Conservation (phyloP, 2,888 invertebrate species). For the Chrysotoxum bicinctum region DNA sequence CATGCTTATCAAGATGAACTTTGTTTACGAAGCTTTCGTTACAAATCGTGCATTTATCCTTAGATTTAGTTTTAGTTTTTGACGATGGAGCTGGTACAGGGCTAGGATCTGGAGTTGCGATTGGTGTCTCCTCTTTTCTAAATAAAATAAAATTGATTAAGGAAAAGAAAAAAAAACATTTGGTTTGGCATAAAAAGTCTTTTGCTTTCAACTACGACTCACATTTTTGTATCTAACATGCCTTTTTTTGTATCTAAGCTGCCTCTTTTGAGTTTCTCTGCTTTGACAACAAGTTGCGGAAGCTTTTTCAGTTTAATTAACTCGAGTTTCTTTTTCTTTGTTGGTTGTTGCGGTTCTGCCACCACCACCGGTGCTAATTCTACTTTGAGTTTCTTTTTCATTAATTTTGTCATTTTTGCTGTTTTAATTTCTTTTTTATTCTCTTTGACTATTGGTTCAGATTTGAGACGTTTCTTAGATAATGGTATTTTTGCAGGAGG, state of each 20-base stretch:
- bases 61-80: slow-evolving; percentile 64
- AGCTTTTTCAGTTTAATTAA: slow-evolving; percentile 49
- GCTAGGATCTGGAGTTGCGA: not conserved
- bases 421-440: slow-evolving; percentile 48
- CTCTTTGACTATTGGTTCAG: slow-evolving; percentile 37
- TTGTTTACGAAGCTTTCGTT: slow-evolving; percentile 76
- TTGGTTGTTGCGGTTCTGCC: slow-evolving; percentile 47
- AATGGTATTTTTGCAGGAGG: not conserved
- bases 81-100: not conserved
- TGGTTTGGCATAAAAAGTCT: not conserved
- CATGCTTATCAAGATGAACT: slow-evolving; percentile 77
- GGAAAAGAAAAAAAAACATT: not conserved
- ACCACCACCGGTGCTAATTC: not conserved
- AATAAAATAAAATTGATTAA: slow-evolving; percentile 10
- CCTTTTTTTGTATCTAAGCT: slow-evolving; percentile 43
- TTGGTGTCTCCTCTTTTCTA: slow-evolving; percentile 77
- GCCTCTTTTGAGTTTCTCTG: slow-evolving; percentile 45
- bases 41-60: slow-evolving; percentile 77
- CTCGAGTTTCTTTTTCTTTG: slow-evolving; percentile 56
- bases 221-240: slow-evolving; percentile 61
- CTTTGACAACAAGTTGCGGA: slow-evolving; percentile 36
- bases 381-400: slow-evolving; percentile 61
- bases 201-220: slow-evolving; percentile 55
- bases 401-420: slow-evolving; percentile 40
- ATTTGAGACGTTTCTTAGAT: slow-evolving; percentile 49